Conservation (phyloP, 2,797 vertebrate species). For the Prionace glauca region DNA sequence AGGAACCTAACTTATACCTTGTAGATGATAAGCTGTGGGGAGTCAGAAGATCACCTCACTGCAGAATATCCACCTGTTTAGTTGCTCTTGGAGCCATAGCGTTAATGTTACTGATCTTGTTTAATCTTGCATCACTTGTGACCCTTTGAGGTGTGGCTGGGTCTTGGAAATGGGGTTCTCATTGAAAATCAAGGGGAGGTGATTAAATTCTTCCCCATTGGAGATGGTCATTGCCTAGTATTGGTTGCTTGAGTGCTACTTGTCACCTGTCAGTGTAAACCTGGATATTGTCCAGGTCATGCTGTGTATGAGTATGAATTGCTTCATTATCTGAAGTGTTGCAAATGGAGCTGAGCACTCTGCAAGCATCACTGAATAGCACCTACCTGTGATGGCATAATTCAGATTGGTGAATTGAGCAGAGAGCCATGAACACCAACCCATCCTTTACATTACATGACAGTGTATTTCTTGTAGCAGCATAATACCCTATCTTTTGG, state of each 20-base stretch:
- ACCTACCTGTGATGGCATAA: background rate
- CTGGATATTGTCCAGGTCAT: background rate
- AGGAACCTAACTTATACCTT: background rate
- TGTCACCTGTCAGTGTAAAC: background rate
- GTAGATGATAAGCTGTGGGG: background rate
- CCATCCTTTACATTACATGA: background rate
- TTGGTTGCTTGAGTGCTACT: background rate
- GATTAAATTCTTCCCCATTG: background rate
- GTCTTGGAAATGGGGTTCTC: background rate
- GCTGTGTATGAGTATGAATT: background rate
- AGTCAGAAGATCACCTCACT: background rate
- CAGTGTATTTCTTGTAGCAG: background rate
- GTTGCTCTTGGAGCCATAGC: background rate
- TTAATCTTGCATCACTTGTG: background rate
- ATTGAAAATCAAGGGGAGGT: background rate
- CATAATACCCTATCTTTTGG: background rate
- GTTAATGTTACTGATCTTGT: background rate
- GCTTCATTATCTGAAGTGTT: background rate
- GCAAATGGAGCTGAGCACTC: background rate
- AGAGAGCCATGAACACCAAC: background rate
- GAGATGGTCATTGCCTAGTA: background rate
- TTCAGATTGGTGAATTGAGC: background rate
- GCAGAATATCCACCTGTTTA: no score
- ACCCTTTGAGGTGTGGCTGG: background rate
- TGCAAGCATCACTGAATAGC: background rate